These are phyloP conservation scores for Pygoscelis antarcticus DNA, from an alignment of 2,113 vertebrate species.

Conservation along the genomic window DNA sequence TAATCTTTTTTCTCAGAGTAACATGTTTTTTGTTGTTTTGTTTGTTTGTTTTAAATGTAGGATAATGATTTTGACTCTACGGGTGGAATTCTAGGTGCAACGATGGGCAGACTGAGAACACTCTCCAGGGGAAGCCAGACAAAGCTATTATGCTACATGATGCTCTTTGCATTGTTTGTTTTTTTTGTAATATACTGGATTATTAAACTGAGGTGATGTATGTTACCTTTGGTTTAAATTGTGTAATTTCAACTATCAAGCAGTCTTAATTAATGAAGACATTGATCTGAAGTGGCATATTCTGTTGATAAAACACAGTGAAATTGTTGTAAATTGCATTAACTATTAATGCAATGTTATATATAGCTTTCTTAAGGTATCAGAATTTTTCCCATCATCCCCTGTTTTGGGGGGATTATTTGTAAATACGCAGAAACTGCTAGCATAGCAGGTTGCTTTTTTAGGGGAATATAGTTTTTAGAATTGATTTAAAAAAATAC, in stretches of 20 bases:
- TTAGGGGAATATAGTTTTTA: neutral
- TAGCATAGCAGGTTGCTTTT: neutral
- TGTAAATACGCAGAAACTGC: neutral
- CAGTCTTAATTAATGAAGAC: slow-evolving; percentile 15
- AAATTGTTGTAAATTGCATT: slow-evolving; percentile 47
- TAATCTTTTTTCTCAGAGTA: neutral
- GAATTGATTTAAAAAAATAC: neutral
- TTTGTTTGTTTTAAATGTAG: slow-evolving; percentile 62
- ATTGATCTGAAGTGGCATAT: neutral
- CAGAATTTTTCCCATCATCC: neutral
- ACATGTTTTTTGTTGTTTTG: neutral
- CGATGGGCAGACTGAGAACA: slow-evolving; percentile 89
- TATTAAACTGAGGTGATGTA: slow-evolving; percentile 85
- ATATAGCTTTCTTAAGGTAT: neutral
- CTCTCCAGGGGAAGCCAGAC: slow-evolving; percentile 95
- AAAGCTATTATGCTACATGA: slow-evolving; percentile 92
- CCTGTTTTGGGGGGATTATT: slow-evolving; percentile 34
- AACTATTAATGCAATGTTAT: slow-evolving; percentile 36
- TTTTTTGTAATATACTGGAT: slow-evolving; percentile 97
- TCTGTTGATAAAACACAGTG: slow-evolving; percentile 5
- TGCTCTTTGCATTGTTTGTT: slow-evolving; percentile 92
- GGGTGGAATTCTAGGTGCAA: slow-evolving; percentile 89
- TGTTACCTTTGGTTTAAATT: slow-evolving; percentile 6
- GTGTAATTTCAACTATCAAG: slow-evolving; percentile 16
- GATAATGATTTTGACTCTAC: slow-evolving; percentile 94